phyloP scores from a whole-genome alignment of 2,113 vertebrate species.

The Nansenia antarctica region DNA sequence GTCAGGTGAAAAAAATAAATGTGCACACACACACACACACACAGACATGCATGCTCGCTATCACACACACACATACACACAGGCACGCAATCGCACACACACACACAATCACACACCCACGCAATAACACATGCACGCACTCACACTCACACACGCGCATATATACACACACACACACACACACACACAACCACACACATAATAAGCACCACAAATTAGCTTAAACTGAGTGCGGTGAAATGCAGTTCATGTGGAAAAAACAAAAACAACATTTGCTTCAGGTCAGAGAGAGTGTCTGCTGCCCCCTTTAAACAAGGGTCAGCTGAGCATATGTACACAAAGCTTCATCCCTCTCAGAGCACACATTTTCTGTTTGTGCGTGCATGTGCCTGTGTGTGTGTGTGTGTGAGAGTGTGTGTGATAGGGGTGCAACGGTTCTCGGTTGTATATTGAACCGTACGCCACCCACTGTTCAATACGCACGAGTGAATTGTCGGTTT shows the following conservation, averaged over 20 bases:
- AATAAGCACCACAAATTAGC: neutral
- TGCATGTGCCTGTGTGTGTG: neutral
- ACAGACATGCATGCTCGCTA: neutral
- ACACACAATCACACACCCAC: slow-evolving; percentile 2
- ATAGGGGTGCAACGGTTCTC: no score
- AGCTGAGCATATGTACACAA: neutral
- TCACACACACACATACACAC: neutral
- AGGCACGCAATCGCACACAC: neutral
- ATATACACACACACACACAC: neutral
- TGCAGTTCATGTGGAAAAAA: neutral
- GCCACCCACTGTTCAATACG: no score
- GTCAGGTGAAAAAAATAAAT: slow-evolving; percentile 11
- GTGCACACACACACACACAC: neutral
- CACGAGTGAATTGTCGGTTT: no score
- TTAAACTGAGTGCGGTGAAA: no score
- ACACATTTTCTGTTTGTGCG: neutral
- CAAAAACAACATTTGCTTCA: neutral
- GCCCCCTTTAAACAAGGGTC: neutral
- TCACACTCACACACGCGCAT: slow-evolving; percentile 4
- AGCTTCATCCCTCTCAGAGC: neutral
- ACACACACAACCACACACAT: neutral
- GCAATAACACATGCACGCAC: neutral
- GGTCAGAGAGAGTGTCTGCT: neutral
- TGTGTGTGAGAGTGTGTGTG: neutral
- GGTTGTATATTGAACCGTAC: no score